These are phyloP conservation scores for Poeciliopsis occidentalis DNA, from an alignment of 2,113 vertebrate genomes.

Conservation along the genomic window DNA sequence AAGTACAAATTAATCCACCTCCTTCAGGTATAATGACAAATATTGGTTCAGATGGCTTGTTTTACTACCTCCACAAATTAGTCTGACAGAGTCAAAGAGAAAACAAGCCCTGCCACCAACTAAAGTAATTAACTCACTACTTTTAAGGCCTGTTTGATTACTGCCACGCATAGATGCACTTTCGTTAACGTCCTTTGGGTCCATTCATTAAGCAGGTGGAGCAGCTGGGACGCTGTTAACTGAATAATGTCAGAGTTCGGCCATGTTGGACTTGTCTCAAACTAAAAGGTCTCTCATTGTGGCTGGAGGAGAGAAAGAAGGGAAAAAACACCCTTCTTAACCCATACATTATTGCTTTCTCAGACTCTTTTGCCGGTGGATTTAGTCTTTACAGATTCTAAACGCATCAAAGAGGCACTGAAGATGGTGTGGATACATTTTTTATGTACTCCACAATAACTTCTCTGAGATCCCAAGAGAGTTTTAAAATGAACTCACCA, in stretches of 20 bases:
- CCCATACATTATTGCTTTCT: no score
- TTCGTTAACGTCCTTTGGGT: constrained; percentile 47
- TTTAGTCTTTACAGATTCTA: not conserved
- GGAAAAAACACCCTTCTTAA: not conserved
- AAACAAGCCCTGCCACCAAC: constrained; percentile 49
- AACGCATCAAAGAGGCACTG: not conserved
- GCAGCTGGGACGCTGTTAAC: constrained; percentile 43
- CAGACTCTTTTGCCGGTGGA: not conserved
- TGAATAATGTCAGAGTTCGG: constrained; percentile 25
- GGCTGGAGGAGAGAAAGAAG: no score
- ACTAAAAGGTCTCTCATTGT: no score
- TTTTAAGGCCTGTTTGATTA: constrained; percentile 65
- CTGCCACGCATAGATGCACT: constrained; percentile 63
- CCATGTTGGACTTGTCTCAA: not conserved
- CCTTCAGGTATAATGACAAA: constrained; percentile 20
- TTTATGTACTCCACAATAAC: not conserved
- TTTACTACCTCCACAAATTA: constrained; percentile 59
- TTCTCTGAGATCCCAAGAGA: not conserved
- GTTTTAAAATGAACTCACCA: not conserved
- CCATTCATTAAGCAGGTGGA: constrained; percentile 39
- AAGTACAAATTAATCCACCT: constrained; percentile 20
- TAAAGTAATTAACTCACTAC: constrained; percentile 67
- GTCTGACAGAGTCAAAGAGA: constrained; percentile 21
- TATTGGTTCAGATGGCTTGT: constrained; percentile 24
- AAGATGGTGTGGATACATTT: not conserved